Evolutionary conservation across 1,140 invertebrate species (phyloP).

Genomic region (Dinoponera quadriceps): DNA sequence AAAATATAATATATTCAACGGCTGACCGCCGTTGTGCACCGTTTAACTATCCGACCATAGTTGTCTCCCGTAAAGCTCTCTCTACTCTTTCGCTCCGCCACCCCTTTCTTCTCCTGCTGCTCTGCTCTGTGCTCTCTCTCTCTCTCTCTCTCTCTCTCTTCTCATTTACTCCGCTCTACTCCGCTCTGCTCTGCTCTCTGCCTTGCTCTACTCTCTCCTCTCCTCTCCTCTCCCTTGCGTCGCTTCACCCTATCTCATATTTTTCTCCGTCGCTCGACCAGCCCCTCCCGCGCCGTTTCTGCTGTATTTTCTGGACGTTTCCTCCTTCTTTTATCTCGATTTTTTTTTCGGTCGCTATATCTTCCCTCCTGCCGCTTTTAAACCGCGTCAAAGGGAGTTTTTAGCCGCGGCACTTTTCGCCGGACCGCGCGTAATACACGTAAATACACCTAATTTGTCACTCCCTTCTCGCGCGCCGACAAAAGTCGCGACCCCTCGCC

Average conservation of each 20-base stretch:
- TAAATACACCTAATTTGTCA: constrained; percentile 54
- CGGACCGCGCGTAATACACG: constrained; percentile 32
- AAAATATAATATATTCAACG: constrained; percentile 80
- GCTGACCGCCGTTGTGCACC: constrained; percentile 69
- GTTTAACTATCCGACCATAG: constrained; percentile 73
- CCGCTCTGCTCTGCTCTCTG: too few species aligned
- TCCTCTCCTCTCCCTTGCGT: background rate
- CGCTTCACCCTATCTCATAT: constrained; percentile 30
- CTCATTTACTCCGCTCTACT: background rate
- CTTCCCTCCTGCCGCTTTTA: constrained; percentile 33
- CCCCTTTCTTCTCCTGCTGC: background rate
- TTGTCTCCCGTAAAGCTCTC: constrained; percentile 61
- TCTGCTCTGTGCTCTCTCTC: background rate
- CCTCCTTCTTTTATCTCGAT: background rate
- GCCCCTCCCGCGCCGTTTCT: background rate
- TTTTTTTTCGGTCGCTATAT: constrained; percentile 13
- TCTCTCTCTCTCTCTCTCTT: background rate
- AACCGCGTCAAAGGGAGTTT: constrained; percentile 43
- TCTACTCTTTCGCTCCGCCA: constrained; percentile 27
- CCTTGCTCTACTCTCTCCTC: too few species aligned
- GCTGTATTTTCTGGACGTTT: constrained; percentile 45
- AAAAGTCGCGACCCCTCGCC: constrained; percentile 12
- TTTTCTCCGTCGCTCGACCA: constrained; percentile 35
- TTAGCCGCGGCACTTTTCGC: constrained; percentile 31
- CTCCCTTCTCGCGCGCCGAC: constrained; percentile 5